Conservation (phyloP, 2,888 invertebrate genomes). For the Ophion ventricosus region DNA sequence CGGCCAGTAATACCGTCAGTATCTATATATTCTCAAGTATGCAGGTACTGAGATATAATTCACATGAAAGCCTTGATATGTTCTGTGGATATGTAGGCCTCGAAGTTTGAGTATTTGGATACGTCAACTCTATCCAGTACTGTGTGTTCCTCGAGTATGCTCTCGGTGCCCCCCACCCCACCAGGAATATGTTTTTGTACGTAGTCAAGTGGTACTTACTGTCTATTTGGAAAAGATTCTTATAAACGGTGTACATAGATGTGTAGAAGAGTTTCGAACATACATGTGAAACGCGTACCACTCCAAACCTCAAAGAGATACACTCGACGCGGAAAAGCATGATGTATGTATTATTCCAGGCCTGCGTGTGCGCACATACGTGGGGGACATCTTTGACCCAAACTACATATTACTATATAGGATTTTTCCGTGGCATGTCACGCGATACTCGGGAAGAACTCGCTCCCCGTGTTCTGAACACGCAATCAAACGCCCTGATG, state of each 20-base stretch:
- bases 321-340: no score
- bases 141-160: no score
- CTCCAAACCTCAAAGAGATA: no score
- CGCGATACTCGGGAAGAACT: constrained; percentile 64
- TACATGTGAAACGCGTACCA: constrained; percentile 1
- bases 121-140: no score
- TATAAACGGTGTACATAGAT: not conserved
- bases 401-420: constrained; percentile 35
- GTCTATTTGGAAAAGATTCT: not conserved
- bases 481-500: constrained; percentile 62
- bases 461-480: constrained; percentile 65
- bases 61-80: no score
- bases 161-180: no score
- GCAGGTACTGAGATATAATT: no score
- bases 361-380: not conserved
- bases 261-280: not conserved
- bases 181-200: not conserved
- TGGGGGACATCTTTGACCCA: constrained; percentile 17
- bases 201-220: not conserved
- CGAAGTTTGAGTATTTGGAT: no score
- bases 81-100: no score
- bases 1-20: no score
- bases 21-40: no score
- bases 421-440: constrained; percentile 66
- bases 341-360: no score